Conservation (phyloP, 2,113 vertebrate genomes). For the Nothocercus julius region DNA sequence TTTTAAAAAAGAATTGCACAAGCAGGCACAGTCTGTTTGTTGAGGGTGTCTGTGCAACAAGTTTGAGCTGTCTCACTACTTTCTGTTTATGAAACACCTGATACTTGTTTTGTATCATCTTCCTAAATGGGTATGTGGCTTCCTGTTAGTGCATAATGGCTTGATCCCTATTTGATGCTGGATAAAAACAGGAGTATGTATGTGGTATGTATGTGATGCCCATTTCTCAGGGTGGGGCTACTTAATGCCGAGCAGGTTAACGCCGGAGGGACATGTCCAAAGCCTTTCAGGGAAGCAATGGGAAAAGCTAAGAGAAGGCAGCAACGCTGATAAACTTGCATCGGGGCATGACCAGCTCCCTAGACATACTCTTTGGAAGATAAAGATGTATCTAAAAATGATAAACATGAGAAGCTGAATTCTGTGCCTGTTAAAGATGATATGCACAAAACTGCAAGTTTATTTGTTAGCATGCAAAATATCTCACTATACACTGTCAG, state of each 20-base stretch:
- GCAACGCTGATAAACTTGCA: background rate
- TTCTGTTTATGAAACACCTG: background rate
- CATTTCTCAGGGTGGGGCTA: background rate
- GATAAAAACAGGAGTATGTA: background rate
- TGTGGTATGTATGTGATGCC: fast-evolving
- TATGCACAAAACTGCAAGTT: background rate
- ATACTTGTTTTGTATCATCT: background rate
- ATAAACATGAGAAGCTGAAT: background rate
- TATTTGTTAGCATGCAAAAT: background rate
- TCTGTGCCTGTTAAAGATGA: background rate
- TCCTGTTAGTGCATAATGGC: background rate
- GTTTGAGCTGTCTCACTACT: background rate
- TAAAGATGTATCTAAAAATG: background rate
- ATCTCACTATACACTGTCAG: background rate
- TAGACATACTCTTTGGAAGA: background rate
- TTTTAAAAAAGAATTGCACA: background rate
- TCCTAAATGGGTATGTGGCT: background rate
- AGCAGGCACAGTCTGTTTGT: background rate
- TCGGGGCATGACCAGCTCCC: background rate
- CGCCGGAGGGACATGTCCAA: background rate
- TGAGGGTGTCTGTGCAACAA: background rate
- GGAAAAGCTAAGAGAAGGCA: background rate
- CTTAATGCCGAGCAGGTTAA: background rate
- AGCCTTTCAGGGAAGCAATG: background rate
- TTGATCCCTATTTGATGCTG: background rate